Percentiles rank a stretch among this genome's conserved stretches.
phyloP scores from a whole-genome alignment of 2,113 vertebrate genomes.

The Pseudorhombus dupliciocellatus region DNA sequence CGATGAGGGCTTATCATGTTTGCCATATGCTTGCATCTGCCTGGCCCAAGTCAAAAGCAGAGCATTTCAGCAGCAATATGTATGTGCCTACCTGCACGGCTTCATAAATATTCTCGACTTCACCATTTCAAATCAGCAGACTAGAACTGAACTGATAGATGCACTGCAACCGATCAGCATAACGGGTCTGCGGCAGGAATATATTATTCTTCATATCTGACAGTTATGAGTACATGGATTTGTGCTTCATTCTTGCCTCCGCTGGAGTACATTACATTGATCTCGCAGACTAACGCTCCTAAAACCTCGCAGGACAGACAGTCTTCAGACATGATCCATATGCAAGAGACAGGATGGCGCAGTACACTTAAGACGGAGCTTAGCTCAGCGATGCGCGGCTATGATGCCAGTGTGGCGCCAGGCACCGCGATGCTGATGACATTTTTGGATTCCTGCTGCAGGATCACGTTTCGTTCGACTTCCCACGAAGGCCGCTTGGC shows the following conservation, averaged over 20 bases:
- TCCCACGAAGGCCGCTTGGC: slow-evolving; percentile 23
- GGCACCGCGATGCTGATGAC: slow-evolving; percentile 25
- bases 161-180: slow-evolving; percentile 17
- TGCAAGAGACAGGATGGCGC: slow-evolving; percentile 42
- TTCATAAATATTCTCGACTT: slow-evolving; percentile 9
- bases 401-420: neutral
- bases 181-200: slow-evolving; percentile 5
- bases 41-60: neutral
- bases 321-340: slow-evolving; percentile 11
- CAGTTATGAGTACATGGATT: slow-evolving; percentile 24
- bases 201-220: slow-evolving; percentile 16
- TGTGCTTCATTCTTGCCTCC: slow-evolving; percentile 6
- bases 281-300: slow-evolving; percentile 14
- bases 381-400: slow-evolving; percentile 14
- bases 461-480: slow-evolving; percentile 27
- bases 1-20: neutral
- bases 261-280: slow-evolving; percentile 25
- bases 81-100: neutral
- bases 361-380: slow-evolving; percentile 22
- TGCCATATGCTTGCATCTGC: neutral
- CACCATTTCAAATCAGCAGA: slow-evolving; percentile 8
- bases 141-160: slow-evolving; percentile 1
- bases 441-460: slow-evolving; percentile 38
- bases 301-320: slow-evolving; percentile 22
- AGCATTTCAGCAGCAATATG: neutral